These are phyloP conservation scores for Leptopilina myrica DNA, from an alignment of 2,888 invertebrate genomes.

Conservation along the genomic window DNA sequence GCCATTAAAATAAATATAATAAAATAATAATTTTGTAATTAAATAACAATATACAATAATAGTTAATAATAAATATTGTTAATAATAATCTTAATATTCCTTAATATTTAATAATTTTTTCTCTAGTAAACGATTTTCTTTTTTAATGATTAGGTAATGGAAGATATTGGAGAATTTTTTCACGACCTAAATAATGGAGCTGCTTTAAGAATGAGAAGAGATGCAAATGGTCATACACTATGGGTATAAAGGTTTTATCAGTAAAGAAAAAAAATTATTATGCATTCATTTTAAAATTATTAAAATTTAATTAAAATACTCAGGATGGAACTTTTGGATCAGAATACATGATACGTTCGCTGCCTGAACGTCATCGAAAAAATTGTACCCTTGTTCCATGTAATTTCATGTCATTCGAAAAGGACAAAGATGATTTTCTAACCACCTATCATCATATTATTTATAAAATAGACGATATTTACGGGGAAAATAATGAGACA, in stretches of 20 bases:
- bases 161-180: slow-evolving; percentile 44
- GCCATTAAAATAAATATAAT: no score
- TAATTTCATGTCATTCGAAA: not conserved
- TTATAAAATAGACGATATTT: slow-evolving; percentile 46
- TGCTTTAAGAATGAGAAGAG: slow-evolving; percentile 54
- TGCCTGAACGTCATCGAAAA: slow-evolving; percentile 56
- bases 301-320: not conserved
- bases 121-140: not conserved
- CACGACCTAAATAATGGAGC: slow-evolving; percentile 58
- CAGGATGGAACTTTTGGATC: slow-evolving; percentile 58
- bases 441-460: slow-evolving; percentile 64
- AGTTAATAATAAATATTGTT: no score
- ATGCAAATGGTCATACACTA: slow-evolving; percentile 42
- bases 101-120: no score
- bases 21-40: no score
- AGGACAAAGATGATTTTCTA: slow-evolving; percentile 42
- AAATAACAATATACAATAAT: no score
- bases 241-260: not conserved
- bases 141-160: slow-evolving; percentile 49
- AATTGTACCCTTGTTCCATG: slow-evolving; percentile 6
- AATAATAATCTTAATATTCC: no score
- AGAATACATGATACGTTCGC: slow-evolving; percentile 56
- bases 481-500: slow-evolving; percentile 16
- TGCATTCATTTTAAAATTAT: not conserved
- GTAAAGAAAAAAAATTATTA: not conserved